Conservation (phyloP, 2,888 invertebrate genomes). For the Zootermopsis nevadensis region DNA sequence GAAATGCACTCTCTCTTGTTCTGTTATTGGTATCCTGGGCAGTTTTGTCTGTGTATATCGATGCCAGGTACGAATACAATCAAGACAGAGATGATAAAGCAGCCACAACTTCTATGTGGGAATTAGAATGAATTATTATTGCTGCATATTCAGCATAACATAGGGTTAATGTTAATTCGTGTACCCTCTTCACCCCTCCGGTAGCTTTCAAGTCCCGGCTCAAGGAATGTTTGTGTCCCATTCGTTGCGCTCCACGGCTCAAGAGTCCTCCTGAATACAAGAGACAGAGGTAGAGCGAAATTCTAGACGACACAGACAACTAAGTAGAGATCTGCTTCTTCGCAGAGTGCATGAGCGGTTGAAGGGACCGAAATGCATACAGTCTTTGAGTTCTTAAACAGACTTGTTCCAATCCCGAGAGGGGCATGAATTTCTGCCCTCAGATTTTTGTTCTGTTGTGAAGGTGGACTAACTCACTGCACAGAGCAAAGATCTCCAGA, state of each 20-base stretch:
- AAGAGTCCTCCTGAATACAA: slow-evolving; percentile 20
- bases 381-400: too few species aligned
- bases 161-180: background rate
- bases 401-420: too few species aligned
- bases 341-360: background rate
- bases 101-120: background rate
- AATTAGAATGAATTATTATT: slow-evolving; percentile 13
- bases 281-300: background rate
- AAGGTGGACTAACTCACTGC: too few species aligned
- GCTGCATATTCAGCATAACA: slow-evolving; percentile 10
- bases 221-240: slow-evolving; percentile 29
- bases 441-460: too few species aligned
- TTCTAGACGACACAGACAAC: slow-evolving; percentile 12
- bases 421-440: too few species aligned
- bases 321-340: background rate
- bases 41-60: too few species aligned
- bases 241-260: slow-evolving; percentile 26
- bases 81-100: background rate
- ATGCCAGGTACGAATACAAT: too few species aligned
- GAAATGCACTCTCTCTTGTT: too few species aligned
- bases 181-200: slow-evolving; percentile 6
- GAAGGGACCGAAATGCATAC: background rate
- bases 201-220: background rate
- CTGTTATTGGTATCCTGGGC: too few species aligned
- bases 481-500: too few species aligned